Percentiles rank a stretch among this genome's conserved stretches.
Conservation (phyloP, 2,888 invertebrate species). For the Ophion costatus region DNA sequence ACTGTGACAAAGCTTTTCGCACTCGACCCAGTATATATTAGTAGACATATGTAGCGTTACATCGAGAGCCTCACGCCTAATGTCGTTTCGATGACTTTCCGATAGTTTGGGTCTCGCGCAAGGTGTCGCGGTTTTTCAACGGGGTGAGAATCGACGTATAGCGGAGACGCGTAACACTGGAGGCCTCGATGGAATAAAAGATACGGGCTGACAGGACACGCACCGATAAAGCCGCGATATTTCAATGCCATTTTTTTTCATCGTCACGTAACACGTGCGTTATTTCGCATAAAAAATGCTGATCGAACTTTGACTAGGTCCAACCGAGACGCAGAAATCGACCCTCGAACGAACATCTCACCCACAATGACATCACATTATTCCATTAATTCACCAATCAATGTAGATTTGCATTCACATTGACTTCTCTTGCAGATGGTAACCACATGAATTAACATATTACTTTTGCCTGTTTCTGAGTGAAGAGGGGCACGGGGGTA, state of each 20-base stretch:
- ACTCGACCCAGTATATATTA: constrained; percentile 42
- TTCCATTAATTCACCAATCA: constrained; percentile 23
- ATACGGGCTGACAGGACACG: constrained; percentile 66
- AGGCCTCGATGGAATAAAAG: constrained; percentile 60
- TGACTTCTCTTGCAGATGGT: not conserved
- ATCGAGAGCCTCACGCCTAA: constrained; percentile 71
- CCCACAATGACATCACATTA: constrained; percentile 44
- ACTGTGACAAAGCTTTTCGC: constrained; percentile 70
- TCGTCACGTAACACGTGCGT: constrained; percentile 80
- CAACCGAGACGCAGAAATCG: constrained; percentile 19
- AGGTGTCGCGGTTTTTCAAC: constrained; percentile 68
- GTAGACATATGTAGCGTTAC: constrained; percentile 35
- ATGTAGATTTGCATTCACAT: not conserved
- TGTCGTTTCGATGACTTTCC: constrained; percentile 82
- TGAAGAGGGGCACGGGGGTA: not conserved
- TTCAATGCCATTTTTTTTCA: constrained; percentile 81
- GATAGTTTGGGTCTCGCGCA: constrained; percentile 75
- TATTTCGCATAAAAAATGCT: constrained; percentile 72
- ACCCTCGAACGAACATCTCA: constrained; percentile 12
- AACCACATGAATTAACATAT: constrained; percentile 34
- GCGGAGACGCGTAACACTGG: constrained; percentile 15
- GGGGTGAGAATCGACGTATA: constrained; percentile 10
- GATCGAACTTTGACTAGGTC: constrained; percentile 53
- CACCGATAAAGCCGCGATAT: constrained; percentile 44
- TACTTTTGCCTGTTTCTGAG: not conserved